Evolutionary conservation across 2,113 vertebrate genomes (phyloP).

Genomic region (Mustela nigripes): DNA sequence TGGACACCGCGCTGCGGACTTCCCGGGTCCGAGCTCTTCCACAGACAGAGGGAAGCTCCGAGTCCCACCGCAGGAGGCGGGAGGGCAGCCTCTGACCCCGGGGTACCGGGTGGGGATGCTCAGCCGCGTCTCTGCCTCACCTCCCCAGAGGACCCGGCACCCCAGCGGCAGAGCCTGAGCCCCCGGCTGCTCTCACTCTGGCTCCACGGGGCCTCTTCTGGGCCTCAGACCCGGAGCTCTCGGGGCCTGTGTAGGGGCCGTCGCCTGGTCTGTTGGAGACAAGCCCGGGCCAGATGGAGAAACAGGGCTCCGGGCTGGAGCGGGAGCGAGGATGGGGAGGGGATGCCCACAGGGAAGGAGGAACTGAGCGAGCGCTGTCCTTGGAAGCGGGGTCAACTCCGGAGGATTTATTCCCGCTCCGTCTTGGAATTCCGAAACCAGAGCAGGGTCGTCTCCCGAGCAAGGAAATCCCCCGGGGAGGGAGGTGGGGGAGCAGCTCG

Average conservation of each 20-base stretch:
- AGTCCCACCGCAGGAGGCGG: neutral
- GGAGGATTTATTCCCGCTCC: slow-evolving; percentile 7
- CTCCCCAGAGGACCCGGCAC: fast-evolving
- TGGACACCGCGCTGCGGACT: neutral
- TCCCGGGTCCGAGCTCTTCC: neutral
- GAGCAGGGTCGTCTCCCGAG: slow-evolving; percentile 31
- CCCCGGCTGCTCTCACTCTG: neutral
- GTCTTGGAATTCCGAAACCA: slow-evolving; percentile 25
- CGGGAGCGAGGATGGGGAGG: neutral
- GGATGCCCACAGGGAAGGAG: neutral
- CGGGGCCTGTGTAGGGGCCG: neutral
- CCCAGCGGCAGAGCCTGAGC: neutral
- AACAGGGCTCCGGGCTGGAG: neutral
- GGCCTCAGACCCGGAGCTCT: neutral
- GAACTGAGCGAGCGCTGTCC: neutral
- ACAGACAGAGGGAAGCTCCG: neutral
- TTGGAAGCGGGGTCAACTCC: neutral
- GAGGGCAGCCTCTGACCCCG: neutral
- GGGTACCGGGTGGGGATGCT: too few relatives aligned
- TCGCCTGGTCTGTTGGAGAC: neutral
- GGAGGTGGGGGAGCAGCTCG: neutral
- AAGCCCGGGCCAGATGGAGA: neutral
- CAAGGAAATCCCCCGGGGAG: slow-evolving; percentile 61
- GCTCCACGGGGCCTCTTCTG: neutral
- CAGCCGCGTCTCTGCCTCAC: neutral